Base-by-base conservation (phyloP, 2,113 vertebrate genomes). In the Phaethornis superciliosus region DNA sequence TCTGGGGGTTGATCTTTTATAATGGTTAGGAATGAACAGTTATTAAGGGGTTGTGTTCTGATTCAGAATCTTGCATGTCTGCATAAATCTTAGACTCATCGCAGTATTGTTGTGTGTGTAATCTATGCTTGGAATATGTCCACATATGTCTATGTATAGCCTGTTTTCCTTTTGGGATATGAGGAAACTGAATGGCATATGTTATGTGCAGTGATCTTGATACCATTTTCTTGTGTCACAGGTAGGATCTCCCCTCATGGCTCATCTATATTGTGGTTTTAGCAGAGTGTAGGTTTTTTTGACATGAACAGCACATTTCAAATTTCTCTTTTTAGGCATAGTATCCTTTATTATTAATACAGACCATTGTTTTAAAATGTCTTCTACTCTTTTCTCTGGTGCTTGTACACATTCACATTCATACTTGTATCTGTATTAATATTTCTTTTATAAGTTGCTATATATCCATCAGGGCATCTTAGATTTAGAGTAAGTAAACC, bases 121-220 rank as follows among this genome's bases (percentile, higher is more conserved):
- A 49, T 18, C 20, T 17, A 35, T 8, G 8, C 78, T 78, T 47
- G 70, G 33, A 55, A 72, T 71, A 47, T 51, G 44, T 37, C n/a
- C 6, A 33, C 0, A 0, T 44, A 15, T 72, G 9, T 47, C 5
- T 64, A 44, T n/a, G n/a, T 69, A 14, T 37, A 58, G 9, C 11
- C 37, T 47, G 14, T 55, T 81, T 83, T 69, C 11, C 24, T 69
- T 28, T 12, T 78, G 37, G 37, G 46, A 40, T 78, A 60, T 59
- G 23, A 81, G 47, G 83, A 72, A 72, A 68, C 81, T 8, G 9
- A 85, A 60, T 46, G 55, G 37, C 33, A 26, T 62, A 32, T 54
- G 17, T 55, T 55, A 33, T 51, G 37, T 21, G 15, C 30, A 35
- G 35, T 87, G 69, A 56, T 52, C 52, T 90, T 58, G 15, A 56